Evolutionary conservation across 1,140 invertebrate species (phyloP).

Genomic region (Myzus persicae): DNA sequence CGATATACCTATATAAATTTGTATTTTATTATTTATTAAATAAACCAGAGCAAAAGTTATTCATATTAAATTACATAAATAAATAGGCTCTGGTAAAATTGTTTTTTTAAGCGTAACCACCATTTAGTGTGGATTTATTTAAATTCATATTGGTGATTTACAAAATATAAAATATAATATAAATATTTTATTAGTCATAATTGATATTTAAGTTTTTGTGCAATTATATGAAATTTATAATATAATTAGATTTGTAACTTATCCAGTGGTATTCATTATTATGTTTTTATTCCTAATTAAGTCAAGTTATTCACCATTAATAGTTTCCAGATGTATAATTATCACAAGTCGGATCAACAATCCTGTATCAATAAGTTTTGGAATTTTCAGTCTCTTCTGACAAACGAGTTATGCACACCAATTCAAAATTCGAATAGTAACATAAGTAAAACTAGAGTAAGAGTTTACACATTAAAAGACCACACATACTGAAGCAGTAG

Average conservation of each 20-base stretch:
- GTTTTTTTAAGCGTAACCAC: background rate
- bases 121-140: constrained; percentile 23
- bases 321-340: no score
- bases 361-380: no score
- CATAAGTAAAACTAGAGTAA: no score
- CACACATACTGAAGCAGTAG: no score
- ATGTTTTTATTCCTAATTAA: background rate
- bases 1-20: background rate
- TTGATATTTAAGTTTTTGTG: constrained; percentile 36
- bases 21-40: background rate
- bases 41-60: background rate
- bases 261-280: background rate
- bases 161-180: background rate
- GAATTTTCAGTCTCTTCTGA: no score
- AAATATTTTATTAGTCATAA: constrained; percentile 24
- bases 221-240: constrained; percentile 15
- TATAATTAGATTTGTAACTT: constrained; percentile 32
- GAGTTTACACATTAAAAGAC: no score
- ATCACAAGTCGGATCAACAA: no score
- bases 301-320: background rate
- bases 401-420: no score
- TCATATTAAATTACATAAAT: background rate
- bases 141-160: background rate
- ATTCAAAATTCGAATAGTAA: no score
- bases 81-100: background rate